Base-by-base conservation (phyloP, 1,140 invertebrate genomes). In the Macrosteles quadrilineatus region DNA sequence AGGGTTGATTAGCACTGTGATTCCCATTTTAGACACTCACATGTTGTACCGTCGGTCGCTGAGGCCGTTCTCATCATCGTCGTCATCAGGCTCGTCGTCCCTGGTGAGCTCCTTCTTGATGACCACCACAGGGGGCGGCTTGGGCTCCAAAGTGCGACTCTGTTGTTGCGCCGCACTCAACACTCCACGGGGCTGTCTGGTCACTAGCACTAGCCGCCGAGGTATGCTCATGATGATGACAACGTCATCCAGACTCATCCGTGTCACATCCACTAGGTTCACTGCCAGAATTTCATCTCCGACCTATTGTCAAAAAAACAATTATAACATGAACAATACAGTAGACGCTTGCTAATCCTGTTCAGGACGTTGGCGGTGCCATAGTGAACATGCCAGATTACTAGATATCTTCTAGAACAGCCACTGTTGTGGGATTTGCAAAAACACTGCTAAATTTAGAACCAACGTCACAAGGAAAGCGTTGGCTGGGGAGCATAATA, bases 151-250 rank as follows among this genome's bases (percentile, higher is more conserved):
- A 6, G 73, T 67, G 47, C 75, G 72, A 36, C 63, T 65, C 25
- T 77, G 77, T 29, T 71, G 55, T 2, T 73, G 73, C 9, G 68
- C 45, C 12, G 71, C 63, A 1, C 64, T 32, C n/a, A 68, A 69
- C 4, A 47, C 47, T n/a, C 11, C 19, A 2, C 74, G 66, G 59
- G 77, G 78, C 72, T 83, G 92, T 72, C 96, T 87, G 53, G 95
- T 97, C 70, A 94, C 96, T 63, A 99, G 86, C 25, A 99, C 90
- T 74, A 99, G 85, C 74, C 97, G 87, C 76, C 96, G 30, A 0
- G 98, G 97, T 82, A 99, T 99, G 74, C 96, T 98, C 95, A 99
- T 98, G 76, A 99, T 94, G 76, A 99, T 97, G 64, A 99, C 97
- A 45, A 99, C 97, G 81, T 99, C 97, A 80, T 99, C 97, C 72